These are phyloP conservation scores for Macrosteles quadrilineatus DNA, from an alignment of 1,140 invertebrate genomes.

Conservation along the genomic window DNA sequence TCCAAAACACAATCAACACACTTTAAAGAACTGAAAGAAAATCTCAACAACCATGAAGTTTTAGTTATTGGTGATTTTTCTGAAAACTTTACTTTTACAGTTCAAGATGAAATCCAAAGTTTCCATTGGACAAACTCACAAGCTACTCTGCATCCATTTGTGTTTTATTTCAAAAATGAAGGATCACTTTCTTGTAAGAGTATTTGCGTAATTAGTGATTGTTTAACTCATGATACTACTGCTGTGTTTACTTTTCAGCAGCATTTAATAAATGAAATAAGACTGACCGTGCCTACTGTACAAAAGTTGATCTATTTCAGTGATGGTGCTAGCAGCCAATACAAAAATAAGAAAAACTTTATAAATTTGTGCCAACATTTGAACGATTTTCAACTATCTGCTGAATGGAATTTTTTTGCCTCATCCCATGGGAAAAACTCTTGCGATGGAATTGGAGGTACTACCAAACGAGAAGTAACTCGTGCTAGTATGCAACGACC, in stretches of 20 bases:
- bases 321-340: conserved; percentile 26
- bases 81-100: conserved; percentile 46
- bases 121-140: conserved; percentile 45
- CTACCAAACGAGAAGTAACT: conserved; percentile 44
- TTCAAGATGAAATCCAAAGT: too few relatives aligned
- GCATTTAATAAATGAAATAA: conserved; percentile 27
- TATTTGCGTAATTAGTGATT: conserved; percentile 37
- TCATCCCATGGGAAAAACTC: too few relatives aligned
- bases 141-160: conserved; percentile 36
- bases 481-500: conserved; percentile 40
- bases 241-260: conserved; percentile 34
- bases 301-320: conserved; percentile 17
- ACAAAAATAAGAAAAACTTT: conserved; percentile 34
- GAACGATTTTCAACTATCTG: conserved; percentile 39
- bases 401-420: too few relatives aligned
- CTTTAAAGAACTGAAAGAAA: conserved; percentile 38
- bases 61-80: conserved; percentile 44
- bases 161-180: conserved; percentile 34
- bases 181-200: conserved; percentile 13
- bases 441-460: conserved; percentile 46
- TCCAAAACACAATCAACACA: conserved; percentile 38
- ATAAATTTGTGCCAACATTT: conserved; percentile 29
- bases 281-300: conserved; percentile 1
- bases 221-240: conserved; percentile 32
- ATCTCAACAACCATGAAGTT: conserved; percentile 35